Conservation (phyloP, 1,140 invertebrate species). For the Camponotus floridanus region DNA sequence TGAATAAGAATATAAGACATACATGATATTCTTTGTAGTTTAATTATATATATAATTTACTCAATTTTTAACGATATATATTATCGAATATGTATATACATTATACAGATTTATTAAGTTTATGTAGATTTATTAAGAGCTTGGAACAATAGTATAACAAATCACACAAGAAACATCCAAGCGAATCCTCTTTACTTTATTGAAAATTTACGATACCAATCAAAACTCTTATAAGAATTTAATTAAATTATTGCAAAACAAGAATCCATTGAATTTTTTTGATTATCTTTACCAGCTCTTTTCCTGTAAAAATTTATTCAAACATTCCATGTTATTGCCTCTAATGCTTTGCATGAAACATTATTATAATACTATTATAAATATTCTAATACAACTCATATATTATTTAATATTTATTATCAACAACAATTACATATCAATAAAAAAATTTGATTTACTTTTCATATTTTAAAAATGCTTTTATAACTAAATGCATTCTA, state of each 20-base stretch:
- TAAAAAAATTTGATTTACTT: neutral
- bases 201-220: too few relatives aligned
- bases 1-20: conserved; percentile 46
- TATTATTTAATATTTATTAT: neutral
- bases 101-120: neutral
- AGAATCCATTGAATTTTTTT: neutral
- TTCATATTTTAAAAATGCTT: conserved; percentile 4
- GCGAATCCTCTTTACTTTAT: neutral
- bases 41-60: neutral
- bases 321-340: neutral
- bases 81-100: neutral
- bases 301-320: neutral
- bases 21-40: neutral
- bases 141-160: neutral
- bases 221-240: neutral
- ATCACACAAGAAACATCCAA: neutral
- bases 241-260: neutral
- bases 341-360: neutral
- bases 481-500: conserved; percentile 1
- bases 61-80: conserved; percentile 1
- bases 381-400: neutral
- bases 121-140: neutral
- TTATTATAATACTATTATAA: neutral
- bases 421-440: neutral
- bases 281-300: neutral